Conservation (phyloP, 2,113 vertebrate species). For the Regulus satrapa region DNA sequence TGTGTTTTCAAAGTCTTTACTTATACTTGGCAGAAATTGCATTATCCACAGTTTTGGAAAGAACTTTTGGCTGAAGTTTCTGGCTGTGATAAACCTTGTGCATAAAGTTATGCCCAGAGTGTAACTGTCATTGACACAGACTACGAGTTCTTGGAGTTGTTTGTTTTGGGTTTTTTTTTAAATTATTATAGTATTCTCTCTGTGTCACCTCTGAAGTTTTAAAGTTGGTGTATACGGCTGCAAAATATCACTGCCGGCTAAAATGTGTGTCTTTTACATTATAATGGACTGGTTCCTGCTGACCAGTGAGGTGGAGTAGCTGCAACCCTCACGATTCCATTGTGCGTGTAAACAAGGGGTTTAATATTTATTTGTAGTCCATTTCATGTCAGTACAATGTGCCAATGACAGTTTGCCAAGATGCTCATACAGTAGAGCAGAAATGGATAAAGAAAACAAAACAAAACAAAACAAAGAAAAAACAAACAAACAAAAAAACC, state of each 20-base stretch:
- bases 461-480: background rate
- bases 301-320: background rate
- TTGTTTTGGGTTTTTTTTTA: background rate
- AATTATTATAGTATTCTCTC: background rate
- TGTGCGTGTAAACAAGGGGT: background rate
- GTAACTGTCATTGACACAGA: background rate
- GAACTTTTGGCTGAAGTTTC: conserved; percentile 30
- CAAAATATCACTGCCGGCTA: background rate
- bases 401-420: background rate
- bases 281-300: background rate
- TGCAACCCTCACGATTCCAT: background rate
- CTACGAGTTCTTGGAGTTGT: background rate
- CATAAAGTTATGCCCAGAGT: background rate
- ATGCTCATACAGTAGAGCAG: background rate
- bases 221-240: background rate
- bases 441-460: background rate
- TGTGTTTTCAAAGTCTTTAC: conserved; percentile 25
- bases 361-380: background rate
- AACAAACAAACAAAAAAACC: no score
- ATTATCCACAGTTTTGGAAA: conserved; percentile 14
- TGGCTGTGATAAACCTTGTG: background rate
- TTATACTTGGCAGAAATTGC: conserved; percentile 30
- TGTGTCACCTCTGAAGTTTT: background rate
- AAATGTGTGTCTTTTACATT: background rate
- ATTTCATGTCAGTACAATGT: background rate